These are phyloP conservation scores for Uropsilus gracilis DNA, from an alignment of 2,113 vertebrate species.

Conservation along the genomic window DNA sequence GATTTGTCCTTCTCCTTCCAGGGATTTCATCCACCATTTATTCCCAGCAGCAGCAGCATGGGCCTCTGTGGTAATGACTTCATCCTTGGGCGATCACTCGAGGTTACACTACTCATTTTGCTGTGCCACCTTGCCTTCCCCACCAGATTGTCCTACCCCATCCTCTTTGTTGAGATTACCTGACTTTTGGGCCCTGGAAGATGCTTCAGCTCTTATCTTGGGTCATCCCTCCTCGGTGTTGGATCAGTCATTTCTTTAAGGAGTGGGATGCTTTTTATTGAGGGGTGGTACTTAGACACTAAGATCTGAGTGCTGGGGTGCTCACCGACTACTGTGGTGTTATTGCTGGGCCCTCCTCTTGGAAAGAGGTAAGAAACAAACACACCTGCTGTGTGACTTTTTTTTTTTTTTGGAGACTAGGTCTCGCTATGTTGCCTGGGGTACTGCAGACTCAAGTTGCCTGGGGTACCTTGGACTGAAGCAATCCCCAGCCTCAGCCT, in stretches of 20 bases:
- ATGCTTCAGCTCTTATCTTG: background rate
- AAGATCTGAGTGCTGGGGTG: background rate
- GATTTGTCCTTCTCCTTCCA: background rate
- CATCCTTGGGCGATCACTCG: background rate
- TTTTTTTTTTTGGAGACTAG: no score
- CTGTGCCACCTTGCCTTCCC: no score
- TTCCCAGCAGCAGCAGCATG: background rate
- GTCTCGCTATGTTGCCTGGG: no score
- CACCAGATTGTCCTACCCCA: no score
- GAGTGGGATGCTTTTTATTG: accelerated
- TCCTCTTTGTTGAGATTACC: background rate
- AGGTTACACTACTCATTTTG: background rate
- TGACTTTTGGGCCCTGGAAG: background rate
- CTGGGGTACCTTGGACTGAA: no score
- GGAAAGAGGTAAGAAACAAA: background rate
- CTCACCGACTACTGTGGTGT: accelerated
- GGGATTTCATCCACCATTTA: background rate
- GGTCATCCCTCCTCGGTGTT: accelerated
- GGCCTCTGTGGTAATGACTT: background rate
- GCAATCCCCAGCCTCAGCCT: no score
- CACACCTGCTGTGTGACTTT: background rate
- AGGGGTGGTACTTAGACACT: background rate
- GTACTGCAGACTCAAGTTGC: no score
- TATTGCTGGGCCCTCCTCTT: background rate
- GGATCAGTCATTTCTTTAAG: background rate